Base-by-base conservation (phyloP, 2,888 invertebrate genomes). In the Halictus ligatus region DNA sequence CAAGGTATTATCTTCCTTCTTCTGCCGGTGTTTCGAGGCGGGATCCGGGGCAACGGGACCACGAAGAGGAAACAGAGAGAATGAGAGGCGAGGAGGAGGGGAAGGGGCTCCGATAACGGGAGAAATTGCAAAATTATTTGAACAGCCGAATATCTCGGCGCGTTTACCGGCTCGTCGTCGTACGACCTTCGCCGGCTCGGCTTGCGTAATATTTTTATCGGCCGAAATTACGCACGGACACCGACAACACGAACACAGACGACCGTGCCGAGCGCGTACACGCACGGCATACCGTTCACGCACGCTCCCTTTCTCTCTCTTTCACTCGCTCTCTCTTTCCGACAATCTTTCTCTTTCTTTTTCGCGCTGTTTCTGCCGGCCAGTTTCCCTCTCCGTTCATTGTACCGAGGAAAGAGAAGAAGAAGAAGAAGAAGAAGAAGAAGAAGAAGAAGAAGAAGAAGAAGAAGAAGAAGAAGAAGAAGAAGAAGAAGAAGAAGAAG, bases 191-290 rank as follows among this genome's bases (percentile, higher is more conserved):
- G 94, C 90, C 90, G 89, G 90, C 86, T 83, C n/a, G 69, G 75
- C 92, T 94, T 94, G 94, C 94, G 94, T 94, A 95, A 95, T 94
- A 93, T 92, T 93, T 94, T 94, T 95, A 94, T 94, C 94, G 91
- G 92, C 91, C 93, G 92, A 94, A 94, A 93, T 94, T 93, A 91
- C 90, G 83, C 87, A 86, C 78, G 81, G 86, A 73, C 78, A 78
- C 88, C 74, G 69, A 81, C 67, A 78, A 81, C 67, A 78, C 87
- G 80, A 43, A 71, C 35, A 73, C 46, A 80, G 72, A 21, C 43
- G 71, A 40, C 6, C 43, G 71, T 21, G 6, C 43, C 43, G 43
- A 43, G 48, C 50, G 69, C 64, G 75, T 50, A 75, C 71, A 74
- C 64, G 75, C 67, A 75, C 71, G 71, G 71, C 58, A 29, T 64